Percentiles rank a stretch among this genome's conserved stretches.
Conservation (phyloP, 1,140 invertebrate species). For the Lasaia peninsularis region DNA sequence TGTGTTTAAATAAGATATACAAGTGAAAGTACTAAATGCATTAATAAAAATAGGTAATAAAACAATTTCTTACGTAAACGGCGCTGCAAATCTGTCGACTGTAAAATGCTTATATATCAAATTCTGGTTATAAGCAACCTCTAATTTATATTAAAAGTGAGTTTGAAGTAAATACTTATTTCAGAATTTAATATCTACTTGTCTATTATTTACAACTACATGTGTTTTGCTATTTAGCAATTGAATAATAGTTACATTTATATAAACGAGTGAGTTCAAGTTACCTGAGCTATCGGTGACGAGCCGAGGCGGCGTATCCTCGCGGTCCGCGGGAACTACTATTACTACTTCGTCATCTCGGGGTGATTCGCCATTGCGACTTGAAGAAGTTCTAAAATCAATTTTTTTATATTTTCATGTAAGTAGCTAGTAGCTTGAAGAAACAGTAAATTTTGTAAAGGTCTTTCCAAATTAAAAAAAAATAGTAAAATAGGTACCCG, state of each 20-base stretch:
- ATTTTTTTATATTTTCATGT: no score
- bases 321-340: conserved; percentile 78
- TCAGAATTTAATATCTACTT: background rate
- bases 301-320: conserved; percentile 68
- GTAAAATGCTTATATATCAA: conserved; percentile 3
- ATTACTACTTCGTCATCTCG: conserved; percentile 80
- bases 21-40: conserved; percentile 15
- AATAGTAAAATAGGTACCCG: no score
- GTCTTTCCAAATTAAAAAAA: no score
- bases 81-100: background rate
- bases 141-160: background rate
- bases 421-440: no score
- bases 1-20: background rate
- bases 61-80: conserved; percentile 7
- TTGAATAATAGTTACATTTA: background rate
- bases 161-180: background rate
- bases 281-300: conserved; percentile 76
- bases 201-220: background rate
- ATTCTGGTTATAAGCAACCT: background rate
- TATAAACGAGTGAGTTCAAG: background rate
- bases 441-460: no score
- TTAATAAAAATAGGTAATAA: conserved; percentile 11
- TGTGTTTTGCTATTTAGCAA: background rate
- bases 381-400: conserved; percentile 75
- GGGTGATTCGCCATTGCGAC: conserved; percentile 72